Conservation (phyloP, 1,140 invertebrate species). For the Conopomorpha cramerella region DNA sequence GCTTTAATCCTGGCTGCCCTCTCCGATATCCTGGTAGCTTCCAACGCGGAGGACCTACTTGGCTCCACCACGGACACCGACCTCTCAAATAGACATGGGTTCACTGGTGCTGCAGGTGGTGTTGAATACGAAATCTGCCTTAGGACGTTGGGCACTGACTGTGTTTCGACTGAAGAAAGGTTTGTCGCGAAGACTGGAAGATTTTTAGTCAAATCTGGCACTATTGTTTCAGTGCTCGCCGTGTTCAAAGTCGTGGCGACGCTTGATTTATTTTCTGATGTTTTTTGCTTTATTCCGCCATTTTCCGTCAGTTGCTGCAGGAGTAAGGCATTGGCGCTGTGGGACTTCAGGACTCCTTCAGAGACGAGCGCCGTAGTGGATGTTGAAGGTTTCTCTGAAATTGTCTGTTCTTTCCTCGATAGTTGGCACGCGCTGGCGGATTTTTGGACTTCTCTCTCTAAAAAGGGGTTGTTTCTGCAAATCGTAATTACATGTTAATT, state of each 20-base stretch:
- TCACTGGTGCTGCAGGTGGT: too few relatives aligned
- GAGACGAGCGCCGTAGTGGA: constrained; percentile 14
- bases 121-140: constrained; percentile 30
- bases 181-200: constrained; percentile 7
- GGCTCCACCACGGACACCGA: constrained; percentile 31
- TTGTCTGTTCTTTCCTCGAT: constrained; percentile 33
- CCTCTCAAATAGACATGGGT: constrained; percentile 30
- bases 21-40: constrained; percentile 25
- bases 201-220: constrained; percentile 18
- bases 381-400: constrained; percentile 27
- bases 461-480: constrained; percentile 57
- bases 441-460: constrained; percentile 60
- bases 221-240: constrained; percentile 37
- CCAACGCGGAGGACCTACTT: constrained; percentile 10
- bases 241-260: constrained; percentile 23
- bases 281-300: too few relatives aligned
- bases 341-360: constrained; percentile 42
- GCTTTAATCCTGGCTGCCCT: constrained; percentile 63
- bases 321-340: constrained; percentile 40
- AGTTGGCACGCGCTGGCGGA: constrained; percentile 62
- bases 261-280: constrained; percentile 15
- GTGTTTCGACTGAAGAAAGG: not conserved
- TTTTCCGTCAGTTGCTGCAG: constrained; percentile 23
- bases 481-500: too few relatives aligned
- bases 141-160: too few relatives aligned